Base-by-base conservation (phyloP, 2,797 vertebrate species). In the Leptatherina wallacei region DNA sequence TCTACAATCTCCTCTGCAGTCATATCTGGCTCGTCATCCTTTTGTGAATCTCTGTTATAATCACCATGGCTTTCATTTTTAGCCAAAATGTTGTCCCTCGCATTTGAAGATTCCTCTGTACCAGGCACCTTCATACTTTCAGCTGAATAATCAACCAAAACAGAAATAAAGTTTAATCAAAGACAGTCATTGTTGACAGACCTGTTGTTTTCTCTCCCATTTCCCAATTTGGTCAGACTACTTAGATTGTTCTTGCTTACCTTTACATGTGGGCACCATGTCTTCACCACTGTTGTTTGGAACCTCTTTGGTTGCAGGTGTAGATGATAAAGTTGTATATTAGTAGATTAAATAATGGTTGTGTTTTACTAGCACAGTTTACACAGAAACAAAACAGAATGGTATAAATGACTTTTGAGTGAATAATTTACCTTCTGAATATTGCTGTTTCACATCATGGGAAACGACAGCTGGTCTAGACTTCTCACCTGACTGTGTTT, bases 341-440 rank as follows among this genome's bases (percentile, higher is more conserved):
- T 47, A 2, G 47, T 24, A 24, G 14, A 38, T 35, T 24, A 63
- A 10, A 65, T 20, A 42, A 38, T 66, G 2, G 14, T 32, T 35
- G 27, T 22, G 42, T 55, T 49, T 29, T 14, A 75, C 70, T 9
- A 52, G 42, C 32, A 20, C 13, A 64, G 11, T n/a, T 10, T 14
- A 54, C 30, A 11, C n/a, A 71, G 22, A 61, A 44, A 70, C 22
- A 22, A 61, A 44, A 70, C 22, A 7, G 3, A 18, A 30, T 61
- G 44, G 2, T 52, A 10, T 3, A 1, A 35, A 1, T 38, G 63
- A 29, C 1, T 4, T 2, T 12, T 32, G 38, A 40, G 8, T 24
- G 2, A 61, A 32, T 63, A 47, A 11, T 49, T 74, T 65, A 89
- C 84, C 80, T 71, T 69, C 32, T 14, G 32, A 12, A 0, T 18